A percentile compares a stretch with the other conserved stretches of the same genome.
Conservation (phyloP, 2,797 vertebrate species). For the Lates japonicus region DNA sequence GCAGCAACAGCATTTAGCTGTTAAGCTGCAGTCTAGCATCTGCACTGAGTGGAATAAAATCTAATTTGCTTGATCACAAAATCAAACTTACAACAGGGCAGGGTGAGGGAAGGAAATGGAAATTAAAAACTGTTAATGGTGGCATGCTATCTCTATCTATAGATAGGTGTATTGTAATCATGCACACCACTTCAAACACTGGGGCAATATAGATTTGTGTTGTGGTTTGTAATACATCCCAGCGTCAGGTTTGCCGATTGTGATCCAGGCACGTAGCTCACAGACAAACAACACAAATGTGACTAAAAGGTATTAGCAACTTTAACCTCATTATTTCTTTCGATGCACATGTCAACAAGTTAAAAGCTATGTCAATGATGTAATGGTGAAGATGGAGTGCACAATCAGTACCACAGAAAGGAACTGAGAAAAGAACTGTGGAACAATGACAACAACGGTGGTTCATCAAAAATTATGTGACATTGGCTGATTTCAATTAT, state of each 20-base stretch:
- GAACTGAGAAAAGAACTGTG: constrained; percentile 13
- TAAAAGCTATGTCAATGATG: constrained; percentile 33
- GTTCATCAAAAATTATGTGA: constrained; percentile 41
- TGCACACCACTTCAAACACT: constrained; percentile 27
- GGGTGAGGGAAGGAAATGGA: constrained; percentile 44
- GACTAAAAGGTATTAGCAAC: constrained; percentile 29
- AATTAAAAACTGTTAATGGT: constrained; percentile 56
- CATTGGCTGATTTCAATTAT: not conserved
- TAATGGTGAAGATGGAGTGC: constrained; percentile 27
- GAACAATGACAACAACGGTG: constrained; percentile 52
- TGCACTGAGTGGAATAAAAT: constrained; percentile 64
- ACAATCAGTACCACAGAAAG: not conserved
- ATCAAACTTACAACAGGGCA: constrained; percentile 58
- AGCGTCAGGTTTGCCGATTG: constrained; percentile 31
- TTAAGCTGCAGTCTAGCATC: constrained; percentile 45
- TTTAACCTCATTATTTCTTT: constrained; percentile 45
- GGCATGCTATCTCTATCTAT: constrained; percentile 40
- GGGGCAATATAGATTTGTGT: constrained; percentile 40
- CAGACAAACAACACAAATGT: constrained; percentile 52
- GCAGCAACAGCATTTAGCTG: constrained; percentile 52
- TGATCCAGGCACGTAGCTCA: constrained; percentile 27
- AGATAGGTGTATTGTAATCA: constrained; percentile 17
- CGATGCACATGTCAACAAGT: constrained; percentile 46
- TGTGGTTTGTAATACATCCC: constrained; percentile 53
- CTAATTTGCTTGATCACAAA: constrained; percentile 74